Conservation (phyloP, 2,888 invertebrate species). For the Lasioglossum oenotherae region DNA sequence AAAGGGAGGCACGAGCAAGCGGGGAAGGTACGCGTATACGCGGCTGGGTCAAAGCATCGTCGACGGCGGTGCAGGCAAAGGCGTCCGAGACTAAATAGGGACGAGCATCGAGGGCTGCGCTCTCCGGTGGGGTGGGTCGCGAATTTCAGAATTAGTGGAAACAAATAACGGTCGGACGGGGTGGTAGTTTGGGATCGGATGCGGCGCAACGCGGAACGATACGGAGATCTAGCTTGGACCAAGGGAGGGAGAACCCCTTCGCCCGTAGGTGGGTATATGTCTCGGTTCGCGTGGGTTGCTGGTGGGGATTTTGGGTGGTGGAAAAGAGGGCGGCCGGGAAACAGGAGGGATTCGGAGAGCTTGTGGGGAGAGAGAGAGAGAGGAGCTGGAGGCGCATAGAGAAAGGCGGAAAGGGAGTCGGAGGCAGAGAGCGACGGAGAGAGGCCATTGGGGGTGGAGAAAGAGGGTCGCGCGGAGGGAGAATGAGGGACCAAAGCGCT, state of each 20-base stretch:
- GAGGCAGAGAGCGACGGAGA: slow-evolving; percentile 7
- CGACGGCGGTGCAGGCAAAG: slow-evolving; percentile 39
- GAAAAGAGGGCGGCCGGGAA: slow-evolving; percentile 44
- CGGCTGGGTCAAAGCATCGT: slow-evolving; percentile 10
- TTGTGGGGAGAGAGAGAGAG: slow-evolving; percentile 1
- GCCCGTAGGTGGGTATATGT: slow-evolving; percentile 58
- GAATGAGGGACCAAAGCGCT: slow-evolving; percentile 78
- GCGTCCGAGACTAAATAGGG: slow-evolving; percentile 39
- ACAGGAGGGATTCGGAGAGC: slow-evolving; percentile 40
- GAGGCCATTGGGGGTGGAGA: slow-evolving; percentile 5
- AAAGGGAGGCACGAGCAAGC: neutral
- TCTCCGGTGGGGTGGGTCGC: slow-evolving; percentile 36
- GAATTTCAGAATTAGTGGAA: slow-evolving; percentile 76
- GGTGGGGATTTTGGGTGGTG: slow-evolving; percentile 42
- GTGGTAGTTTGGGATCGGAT: slow-evolving; percentile 26
- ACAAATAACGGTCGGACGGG: slow-evolving; percentile 69
- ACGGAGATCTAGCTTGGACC: slow-evolving; percentile 30
- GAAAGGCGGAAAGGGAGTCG: slow-evolving; percentile 18
- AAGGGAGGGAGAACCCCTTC: slow-evolving; percentile 44
- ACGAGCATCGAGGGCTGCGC: slow-evolving; percentile 30
- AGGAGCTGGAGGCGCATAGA: slow-evolving; percentile 10
- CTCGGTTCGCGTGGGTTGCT: slow-evolving; percentile 53
- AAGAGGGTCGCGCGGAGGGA: slow-evolving; percentile 42
- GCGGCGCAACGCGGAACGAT: slow-evolving; percentile 30
- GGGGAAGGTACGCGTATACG: neutral